Evolutionary conservation across 2,888 invertebrate genomes (phyloP).

Genomic region (Teleogryllus oceanicus): DNA sequence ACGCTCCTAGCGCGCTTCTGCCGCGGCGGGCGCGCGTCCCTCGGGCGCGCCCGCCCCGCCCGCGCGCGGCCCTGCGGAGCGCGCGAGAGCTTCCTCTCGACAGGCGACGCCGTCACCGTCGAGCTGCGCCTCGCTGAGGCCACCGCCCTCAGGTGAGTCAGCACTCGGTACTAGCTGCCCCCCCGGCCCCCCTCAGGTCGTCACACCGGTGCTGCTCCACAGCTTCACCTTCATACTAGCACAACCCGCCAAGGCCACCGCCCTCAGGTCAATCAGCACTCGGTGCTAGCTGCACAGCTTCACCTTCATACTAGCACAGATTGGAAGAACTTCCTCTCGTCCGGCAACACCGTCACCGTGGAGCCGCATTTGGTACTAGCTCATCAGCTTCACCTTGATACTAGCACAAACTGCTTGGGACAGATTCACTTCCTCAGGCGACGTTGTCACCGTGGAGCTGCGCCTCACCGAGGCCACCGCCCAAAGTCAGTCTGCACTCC

Average conservation of each 20-base stretch:
- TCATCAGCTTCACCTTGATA: no score
- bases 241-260: conserved; percentile 67
- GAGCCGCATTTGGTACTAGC: no score
- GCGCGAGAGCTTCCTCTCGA: conserved; percentile 81
- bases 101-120: conserved; percentile 74
- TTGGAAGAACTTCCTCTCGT: no score
- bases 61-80: conserved; percentile 67
- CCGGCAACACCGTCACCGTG: no score
- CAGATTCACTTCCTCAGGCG: no score
- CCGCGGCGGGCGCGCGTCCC: conserved; percentile 64
- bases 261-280: conserved; percentile 60
- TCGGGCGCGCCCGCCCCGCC: conserved; percentile 72
- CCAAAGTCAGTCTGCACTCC: conserved; percentile 54
- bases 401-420: no score
- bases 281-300: no score
- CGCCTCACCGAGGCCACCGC: conserved; percentile 79
- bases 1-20: conserved; percentile 60
- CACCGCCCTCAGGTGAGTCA: conserved; percentile 70
- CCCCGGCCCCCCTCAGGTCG: conserved; percentile 71
- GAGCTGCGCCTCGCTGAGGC: conserved; percentile 77
- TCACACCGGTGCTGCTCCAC: background rate
- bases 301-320: no score
- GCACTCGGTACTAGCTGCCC: no score
- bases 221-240: no score
- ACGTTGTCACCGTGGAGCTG: conserved; percentile 56